Evolutionary conservation across 2,797 vertebrate species (phyloP).

Genomic region (Mastacembelus armatus): DNA sequence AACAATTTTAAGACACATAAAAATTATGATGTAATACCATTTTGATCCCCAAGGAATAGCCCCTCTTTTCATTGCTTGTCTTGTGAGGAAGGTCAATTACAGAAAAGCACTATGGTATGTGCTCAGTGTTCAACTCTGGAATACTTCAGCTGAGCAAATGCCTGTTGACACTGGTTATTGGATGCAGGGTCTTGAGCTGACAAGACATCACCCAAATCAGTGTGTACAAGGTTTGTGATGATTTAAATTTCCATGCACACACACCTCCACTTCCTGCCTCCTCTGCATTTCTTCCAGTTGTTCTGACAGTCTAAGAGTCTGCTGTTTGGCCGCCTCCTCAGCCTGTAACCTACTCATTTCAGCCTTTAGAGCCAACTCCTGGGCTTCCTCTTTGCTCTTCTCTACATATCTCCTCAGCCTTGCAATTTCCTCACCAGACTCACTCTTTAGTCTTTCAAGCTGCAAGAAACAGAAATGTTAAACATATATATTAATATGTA

Average conservation of each 20-base stretch:
- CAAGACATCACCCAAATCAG: conserved; percentile 20
- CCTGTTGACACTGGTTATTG: conserved; percentile 9
- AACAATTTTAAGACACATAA: conserved; percentile 29
- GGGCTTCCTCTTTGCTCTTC: conserved; percentile 63
- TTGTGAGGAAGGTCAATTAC: neutral
- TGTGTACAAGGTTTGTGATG: conserved; percentile 14
- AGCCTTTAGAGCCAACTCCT: conserved; percentile 58
- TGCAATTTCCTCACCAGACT: conserved; percentile 67
- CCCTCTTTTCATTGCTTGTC: conserved; percentile 17
- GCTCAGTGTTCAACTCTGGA: neutral
- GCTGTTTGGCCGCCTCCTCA: conserved; percentile 64
- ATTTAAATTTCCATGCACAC: conserved; percentile 29
- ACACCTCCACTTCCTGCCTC: conserved; percentile 70
- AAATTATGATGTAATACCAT: conserved; percentile 21
- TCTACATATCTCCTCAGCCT: conserved; percentile 65
- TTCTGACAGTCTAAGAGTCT: conserved; percentile 54
- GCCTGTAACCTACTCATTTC: conserved; percentile 64
- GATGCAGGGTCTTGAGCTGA: neutral
- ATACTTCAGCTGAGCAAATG: conserved; percentile 15
- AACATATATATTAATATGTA: neutral
- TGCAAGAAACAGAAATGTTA: conserved; percentile 47
- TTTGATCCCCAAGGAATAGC: conserved; percentile 7
- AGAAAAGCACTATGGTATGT: neutral
- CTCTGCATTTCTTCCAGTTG: conserved; percentile 65
- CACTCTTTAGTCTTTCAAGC: conserved; percentile 69